Percentiles rank a stretch among this genome's conserved stretches.
phyloP scores from a whole-genome alignment of 2,113 vertebrate species.

The Cettia cetti region DNA sequence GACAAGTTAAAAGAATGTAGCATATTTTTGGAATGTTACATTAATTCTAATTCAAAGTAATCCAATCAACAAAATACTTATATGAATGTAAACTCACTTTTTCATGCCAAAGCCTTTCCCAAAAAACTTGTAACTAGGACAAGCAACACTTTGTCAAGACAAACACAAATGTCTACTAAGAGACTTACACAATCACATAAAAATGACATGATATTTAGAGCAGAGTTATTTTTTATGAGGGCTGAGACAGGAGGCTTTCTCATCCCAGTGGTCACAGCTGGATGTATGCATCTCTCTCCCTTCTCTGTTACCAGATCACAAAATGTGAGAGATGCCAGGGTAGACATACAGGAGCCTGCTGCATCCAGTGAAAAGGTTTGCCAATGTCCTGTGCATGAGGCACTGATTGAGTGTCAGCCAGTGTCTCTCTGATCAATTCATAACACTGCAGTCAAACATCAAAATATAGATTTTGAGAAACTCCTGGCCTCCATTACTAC shows the following conservation, averaged over 20 bases:
- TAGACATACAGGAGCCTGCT: neutral
- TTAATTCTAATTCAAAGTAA: neutral
- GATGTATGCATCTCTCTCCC: fast-evolving
- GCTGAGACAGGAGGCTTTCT: neutral
- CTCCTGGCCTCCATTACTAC: neutral
- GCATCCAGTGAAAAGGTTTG: neutral
- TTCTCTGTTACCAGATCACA: neutral
- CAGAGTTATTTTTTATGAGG: neutral
- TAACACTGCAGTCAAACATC: neutral
- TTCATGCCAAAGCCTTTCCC: neutral
- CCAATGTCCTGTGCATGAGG: neutral
- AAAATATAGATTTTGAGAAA: neutral
- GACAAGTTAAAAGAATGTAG: neutral
- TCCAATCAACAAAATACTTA: neutral
- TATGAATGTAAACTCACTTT: neutral
- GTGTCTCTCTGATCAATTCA: neutral
- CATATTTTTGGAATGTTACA: neutral
- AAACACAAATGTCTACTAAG: neutral
- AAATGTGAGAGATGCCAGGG: neutral
- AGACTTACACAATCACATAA: neutral
- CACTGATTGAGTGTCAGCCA: neutral
- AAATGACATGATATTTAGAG: neutral
- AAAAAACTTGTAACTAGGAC: neutral
- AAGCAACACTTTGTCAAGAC: neutral
- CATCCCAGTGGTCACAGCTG: neutral